phyloP scores from a whole-genome alignment of 1,140 invertebrate species.

The Lasioglossum baleicum region DNA sequence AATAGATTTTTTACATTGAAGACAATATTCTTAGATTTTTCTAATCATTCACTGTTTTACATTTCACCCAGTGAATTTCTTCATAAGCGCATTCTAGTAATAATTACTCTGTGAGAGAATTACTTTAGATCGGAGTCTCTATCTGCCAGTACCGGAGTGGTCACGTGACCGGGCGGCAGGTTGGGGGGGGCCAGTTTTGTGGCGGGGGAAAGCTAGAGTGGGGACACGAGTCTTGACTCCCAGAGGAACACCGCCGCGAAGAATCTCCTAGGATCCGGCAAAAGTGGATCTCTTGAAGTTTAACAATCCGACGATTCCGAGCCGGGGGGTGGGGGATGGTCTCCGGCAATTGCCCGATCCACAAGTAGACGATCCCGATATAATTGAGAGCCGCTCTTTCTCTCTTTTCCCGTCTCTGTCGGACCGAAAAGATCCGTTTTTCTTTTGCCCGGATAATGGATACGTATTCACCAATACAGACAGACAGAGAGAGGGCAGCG shows the following conservation, averaged over 20 bases:
- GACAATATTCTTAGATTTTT: too few species aligned
- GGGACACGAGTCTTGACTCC: too few species aligned
- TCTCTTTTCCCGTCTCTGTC: conserved; percentile 17
- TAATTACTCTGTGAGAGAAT: too few species aligned
- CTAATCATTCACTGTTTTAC: too few species aligned
- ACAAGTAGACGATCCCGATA: conserved; percentile 18
- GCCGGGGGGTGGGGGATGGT: conserved; percentile 4
- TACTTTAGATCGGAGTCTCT: too few species aligned
- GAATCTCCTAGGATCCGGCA: not conserved
- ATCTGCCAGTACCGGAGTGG: too few species aligned
- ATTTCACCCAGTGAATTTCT: too few species aligned
- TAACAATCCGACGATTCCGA: conserved; percentile 26
- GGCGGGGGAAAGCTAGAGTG: too few species aligned
- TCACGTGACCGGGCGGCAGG: too few species aligned
- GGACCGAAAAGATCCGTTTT: conserved; percentile 25
- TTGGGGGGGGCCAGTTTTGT: too few species aligned
- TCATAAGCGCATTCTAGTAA: too few species aligned
- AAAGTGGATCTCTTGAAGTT: conserved; percentile 29
- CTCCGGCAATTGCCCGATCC: conserved; percentile 6
- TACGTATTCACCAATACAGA: conserved; percentile 13
- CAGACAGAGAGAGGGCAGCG: not conserved
- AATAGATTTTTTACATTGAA: too few species aligned
- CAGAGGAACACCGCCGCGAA: not conserved
- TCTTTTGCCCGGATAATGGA: conserved; percentile 29
- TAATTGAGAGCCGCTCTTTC: conserved; percentile 24